phyloP scores from a whole-genome alignment of 2,888 invertebrate genomes.

The Chrysolina haemoptera region DNA sequence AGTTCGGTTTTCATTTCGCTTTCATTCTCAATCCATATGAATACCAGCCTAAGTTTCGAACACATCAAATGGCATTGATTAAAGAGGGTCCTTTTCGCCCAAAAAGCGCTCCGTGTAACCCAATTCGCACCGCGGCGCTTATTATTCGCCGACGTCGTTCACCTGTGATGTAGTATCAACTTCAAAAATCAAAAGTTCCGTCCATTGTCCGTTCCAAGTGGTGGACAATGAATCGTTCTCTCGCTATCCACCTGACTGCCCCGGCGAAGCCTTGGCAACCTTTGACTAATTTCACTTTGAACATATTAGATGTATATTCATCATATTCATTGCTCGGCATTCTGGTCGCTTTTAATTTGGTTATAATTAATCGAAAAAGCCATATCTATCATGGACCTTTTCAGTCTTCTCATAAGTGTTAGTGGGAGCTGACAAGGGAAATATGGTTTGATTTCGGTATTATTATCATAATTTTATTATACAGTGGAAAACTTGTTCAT shows the following conservation, averaged over 20 bases:
- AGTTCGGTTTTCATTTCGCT: not conserved
- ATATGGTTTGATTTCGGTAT: not conserved
- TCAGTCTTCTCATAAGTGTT: constrained; percentile 31
- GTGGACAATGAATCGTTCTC: constrained; percentile 43
- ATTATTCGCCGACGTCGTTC: constrained; percentile 20
- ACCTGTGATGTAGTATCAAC: constrained; percentile 45
- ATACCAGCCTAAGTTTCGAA: not conserved
- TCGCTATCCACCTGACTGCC: constrained; percentile 44
- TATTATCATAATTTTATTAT: too few relatives aligned
- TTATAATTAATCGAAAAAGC: constrained; percentile 53
- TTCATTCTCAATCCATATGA: not conserved
- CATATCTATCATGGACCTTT: constrained; percentile 49
- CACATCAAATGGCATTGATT: constrained; percentile 10
- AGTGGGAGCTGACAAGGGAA: not conserved
- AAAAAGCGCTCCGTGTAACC: constrained; percentile 17
- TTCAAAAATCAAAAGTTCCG: constrained; percentile 51
- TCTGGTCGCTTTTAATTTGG: constrained; percentile 50
- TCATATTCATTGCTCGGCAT: constrained; percentile 41
- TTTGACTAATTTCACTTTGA: constrained; percentile 59
- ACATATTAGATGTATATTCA: constrained; percentile 49
- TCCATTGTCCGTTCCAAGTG: constrained; percentile 37
- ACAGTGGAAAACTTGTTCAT: too few relatives aligned
- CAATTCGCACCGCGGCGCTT: constrained; percentile 14
- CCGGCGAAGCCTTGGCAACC: constrained; percentile 54
- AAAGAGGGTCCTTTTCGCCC: not conserved